Evolutionary conservation across 1,140 invertebrate species (phyloP), one percentile per base, ranked within the genome.

Genomic region (Drosophila parabipectinata): DNA sequence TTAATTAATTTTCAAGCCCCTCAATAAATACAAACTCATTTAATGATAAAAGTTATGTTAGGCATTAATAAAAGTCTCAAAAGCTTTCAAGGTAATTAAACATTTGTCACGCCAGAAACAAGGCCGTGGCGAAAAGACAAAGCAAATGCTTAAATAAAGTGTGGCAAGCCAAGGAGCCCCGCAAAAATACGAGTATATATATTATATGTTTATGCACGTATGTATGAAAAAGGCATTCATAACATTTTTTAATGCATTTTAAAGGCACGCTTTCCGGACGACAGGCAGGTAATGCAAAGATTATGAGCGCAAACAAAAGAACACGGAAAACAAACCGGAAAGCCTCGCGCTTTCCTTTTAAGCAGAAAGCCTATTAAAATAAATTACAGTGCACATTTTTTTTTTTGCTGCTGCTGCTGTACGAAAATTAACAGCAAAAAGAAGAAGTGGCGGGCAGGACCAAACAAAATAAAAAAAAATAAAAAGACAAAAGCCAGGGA

Each of bases 51-150:
- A 85, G 69, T 84, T 85, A 84, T 73, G 56, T 61, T 73, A 51
- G 77, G 63, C 76, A 79, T 72, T 63, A 77, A 61, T 32, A 53
- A 82, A 61, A 60, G 53, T 26, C 41, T 68, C 39, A 62, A 60
- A 77, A 57, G 81, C 77, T 85, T 74, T 80, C 62, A 69, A 77
- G 62, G 81, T 80, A 85, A 84, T 85, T 85, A 85, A 84, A 84
- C 67, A 69, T 85, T 61, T 66, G 62, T 57, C 53, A 69, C 48
- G 51, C 64, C 44, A 52, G 41, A 14, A 18, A 15, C 51, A 64
- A 75, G 47, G 51, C 21, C 41, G 30, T 41, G 10, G 57, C 14
- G 15, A 44, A 47, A 53, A 56, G 24, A 68, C 44, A 53, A 71
- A 41, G n/a, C 41, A 24, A 53, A 45, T 28, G 37, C 18, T 47